Base-by-base conservation (phyloP, 2,888 invertebrate genomes). In the Caenorhabditis japonica region DNA sequence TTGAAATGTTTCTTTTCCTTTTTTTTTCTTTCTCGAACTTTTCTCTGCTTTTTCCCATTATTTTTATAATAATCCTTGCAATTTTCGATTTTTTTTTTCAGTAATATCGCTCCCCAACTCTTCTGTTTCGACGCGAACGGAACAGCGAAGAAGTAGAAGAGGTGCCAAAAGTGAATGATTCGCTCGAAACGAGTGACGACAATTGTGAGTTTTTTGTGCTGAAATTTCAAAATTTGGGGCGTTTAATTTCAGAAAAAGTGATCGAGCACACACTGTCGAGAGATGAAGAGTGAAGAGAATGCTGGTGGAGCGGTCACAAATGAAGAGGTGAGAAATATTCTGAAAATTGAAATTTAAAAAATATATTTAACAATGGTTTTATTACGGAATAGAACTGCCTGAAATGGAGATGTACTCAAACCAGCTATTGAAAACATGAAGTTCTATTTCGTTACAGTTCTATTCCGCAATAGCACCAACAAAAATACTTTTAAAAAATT, bases 261-360 rank as follows among this genome's bases (percentile, higher is more conserved):
- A 21, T 30, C 10, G 5, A 7, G 10, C 7, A 30, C 30, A 10
- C 5, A 30, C 10, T 30, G 30, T 7, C 30, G n/a, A 23, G 13
- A 4, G 2, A 66, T 66, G 66, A 33, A 56, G 56, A 56, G 66
- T 47, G 66, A 66, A 19, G 66, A 66, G 19, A 66, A 64, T 49
- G 25, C 64, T 27, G 55, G 13, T 47, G 58, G 47, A 46, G 25
- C 41, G 30, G 55, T 39, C 56, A 43, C 49, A 38, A 23, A 21
- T 34, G 62, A 62, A 62, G 53, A 62, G 44, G 62, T 53, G 25
- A 15, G 44, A 27, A 46, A 25, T 30, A n/a, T 10, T 30, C 61
- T 62, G 53, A 30, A 62, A 43, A 13, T 23, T 2, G 39, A n/a
- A 13, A 43, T 19, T 51, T 19, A 2, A 7, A 17, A 39, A 17